Evolutionary conservation across 2,113 vertebrate genomes (phyloP), one percentile per base, ranked within the genome.

Genomic region (Ictidomys tridecemlineatus): DNA sequence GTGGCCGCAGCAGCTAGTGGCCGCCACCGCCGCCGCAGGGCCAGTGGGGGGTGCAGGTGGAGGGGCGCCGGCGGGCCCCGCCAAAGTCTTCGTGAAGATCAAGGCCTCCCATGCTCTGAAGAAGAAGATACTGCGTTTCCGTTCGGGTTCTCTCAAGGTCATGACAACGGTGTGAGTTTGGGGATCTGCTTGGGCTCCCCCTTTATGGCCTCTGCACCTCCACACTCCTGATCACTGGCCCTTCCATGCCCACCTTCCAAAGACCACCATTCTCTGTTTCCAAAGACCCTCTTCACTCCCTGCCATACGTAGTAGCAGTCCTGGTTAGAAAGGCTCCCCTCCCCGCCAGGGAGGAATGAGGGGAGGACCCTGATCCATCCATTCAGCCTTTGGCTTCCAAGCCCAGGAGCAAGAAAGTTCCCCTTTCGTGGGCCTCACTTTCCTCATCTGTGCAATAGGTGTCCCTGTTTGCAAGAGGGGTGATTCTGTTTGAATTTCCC

Each of bases 31-130:
- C 0, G 97, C 94, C 69, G 96, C 98, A 0, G 98, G 98, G 16
- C 93, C 98, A 0, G 97, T 78, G 37, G 93, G 67, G 5, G 96
- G 82, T 3, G 97, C 95, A 2, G 79, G 98, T 32, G 77, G 91
- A 48, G 93, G 98, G 58, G 95, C 98, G 2, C 94, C 98, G 28
- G 98, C 98, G 0, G 98, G 98, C 39, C 99, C 99, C 12, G 99
- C 99, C 90, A 99, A 99, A 91, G 99, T 99, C 84, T 99, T 99
- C 32, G 99, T 99, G 84, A 99, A 99, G 98, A 99, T 99, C 91
- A 99, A 99, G 97, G 99, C 99, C 3, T 99, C 99, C 2, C 99
- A 99, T 45, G 99, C 99, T 0, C 99, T 99, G 4, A 99, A 99
- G 97, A 99, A 99, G 92, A 99, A 99, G 98, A 99, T 99, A 63